Conservation (phyloP, 2,113 vertebrate genomes). For the Nansenia antarctica region DNA sequence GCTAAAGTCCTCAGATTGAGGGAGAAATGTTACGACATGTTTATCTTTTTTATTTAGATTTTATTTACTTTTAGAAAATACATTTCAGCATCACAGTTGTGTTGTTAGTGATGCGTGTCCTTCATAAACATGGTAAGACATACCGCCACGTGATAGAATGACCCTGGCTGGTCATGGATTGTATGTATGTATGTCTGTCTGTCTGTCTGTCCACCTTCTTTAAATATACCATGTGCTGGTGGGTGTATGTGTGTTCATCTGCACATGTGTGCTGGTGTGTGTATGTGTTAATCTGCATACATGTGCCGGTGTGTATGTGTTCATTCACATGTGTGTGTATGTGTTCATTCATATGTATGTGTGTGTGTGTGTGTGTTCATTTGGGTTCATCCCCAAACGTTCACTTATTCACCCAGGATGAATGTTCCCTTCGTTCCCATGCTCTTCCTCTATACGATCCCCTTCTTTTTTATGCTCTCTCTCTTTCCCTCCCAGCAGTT, state of each 20-base stretch:
- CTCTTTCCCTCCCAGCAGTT: slow-evolving; percentile 49
- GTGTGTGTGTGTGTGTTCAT: slow-evolving; percentile 1
- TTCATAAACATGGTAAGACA: slow-evolving; percentile 16
- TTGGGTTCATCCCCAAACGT: slow-evolving; percentile 3
- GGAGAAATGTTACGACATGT: slow-evolving; percentile 57
- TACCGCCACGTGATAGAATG: slow-evolving; percentile 16
- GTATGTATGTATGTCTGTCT: slow-evolving; percentile 19
- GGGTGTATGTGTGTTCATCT: slow-evolving; percentile 27
- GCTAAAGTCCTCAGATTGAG: slow-evolving; percentile 75
- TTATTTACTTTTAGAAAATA: slow-evolving; percentile 30
- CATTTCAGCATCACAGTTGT: slow-evolving; percentile 30
- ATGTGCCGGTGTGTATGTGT: slow-evolving; percentile 43
- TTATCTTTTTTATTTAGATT: slow-evolving; percentile 37
- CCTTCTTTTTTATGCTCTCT: slow-evolving; percentile 16
- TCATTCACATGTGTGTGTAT: too few relatives aligned
- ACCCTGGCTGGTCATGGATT: slow-evolving; percentile 35
- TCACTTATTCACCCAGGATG: slow-evolving; percentile 9
- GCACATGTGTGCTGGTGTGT: slow-evolving; percentile 7
- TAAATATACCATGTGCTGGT: slow-evolving; percentile 41
- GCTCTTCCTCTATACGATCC: slow-evolving; percentile 20
- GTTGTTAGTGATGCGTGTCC: slow-evolving; percentile 34
- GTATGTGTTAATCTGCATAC: slow-evolving; percentile 30
- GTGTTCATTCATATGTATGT: slow-evolving; percentile 20
- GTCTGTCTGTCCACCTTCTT: slow-evolving; percentile 55
- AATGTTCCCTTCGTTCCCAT: slow-evolving; percentile 27